phyloP scores from a whole-genome alignment of 2,113 vertebrate genomes.

The Galbula dea region DNA sequence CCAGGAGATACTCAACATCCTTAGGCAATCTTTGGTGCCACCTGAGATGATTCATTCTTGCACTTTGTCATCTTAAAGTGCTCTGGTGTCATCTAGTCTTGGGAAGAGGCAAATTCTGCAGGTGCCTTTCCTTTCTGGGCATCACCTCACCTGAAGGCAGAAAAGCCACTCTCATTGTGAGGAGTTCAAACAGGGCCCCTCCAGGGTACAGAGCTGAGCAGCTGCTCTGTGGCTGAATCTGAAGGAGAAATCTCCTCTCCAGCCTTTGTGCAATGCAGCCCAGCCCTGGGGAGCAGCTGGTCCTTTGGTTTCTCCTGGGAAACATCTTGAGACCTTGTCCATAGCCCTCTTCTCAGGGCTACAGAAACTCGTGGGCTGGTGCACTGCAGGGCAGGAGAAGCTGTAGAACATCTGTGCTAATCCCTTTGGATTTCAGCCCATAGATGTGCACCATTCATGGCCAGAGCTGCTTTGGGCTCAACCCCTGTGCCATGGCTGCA shows the following conservation, averaged over 20 bases:
- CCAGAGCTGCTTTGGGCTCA: neutral
- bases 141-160: neutral
- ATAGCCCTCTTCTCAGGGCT: neutral
- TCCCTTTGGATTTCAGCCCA: neutral
- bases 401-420: neutral
- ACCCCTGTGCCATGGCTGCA: neutral
- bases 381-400: neutral
- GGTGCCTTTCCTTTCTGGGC: slow-evolving; percentile 19
- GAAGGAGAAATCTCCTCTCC: neutral
- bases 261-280: neutral
- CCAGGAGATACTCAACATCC: neutral
- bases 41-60: neutral
- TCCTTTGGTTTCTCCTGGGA: neutral
- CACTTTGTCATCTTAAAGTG: neutral
- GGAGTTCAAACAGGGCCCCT: neutral
- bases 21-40: neutral
- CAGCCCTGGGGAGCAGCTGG: neutral
- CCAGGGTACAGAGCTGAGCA: neutral
- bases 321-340: neutral
- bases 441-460: accelerated
- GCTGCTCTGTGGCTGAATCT: neutral
- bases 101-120: slow-evolving; percentile 16
- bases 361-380: accelerated
- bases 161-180: accelerated
- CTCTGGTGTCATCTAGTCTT: neutral